Percentiles rank a stretch among this genome's conserved stretches.
These are phyloP conservation scores for Tribolium freemani DNA, from an alignment of 2,888 invertebrate genomes.

Conservation along the genomic window DNA sequence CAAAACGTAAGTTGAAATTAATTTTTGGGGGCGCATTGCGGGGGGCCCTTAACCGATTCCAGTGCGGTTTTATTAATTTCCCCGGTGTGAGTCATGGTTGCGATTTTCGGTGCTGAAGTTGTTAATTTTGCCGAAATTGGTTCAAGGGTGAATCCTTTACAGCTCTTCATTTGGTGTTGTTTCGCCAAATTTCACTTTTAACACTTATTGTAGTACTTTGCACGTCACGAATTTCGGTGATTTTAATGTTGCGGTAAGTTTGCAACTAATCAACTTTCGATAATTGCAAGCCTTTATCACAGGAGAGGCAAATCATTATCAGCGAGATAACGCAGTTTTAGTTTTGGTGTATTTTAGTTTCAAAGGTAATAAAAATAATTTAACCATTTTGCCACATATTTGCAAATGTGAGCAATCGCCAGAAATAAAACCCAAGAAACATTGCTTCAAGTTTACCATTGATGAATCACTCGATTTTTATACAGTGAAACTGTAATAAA, in stretches of 20 bases:
- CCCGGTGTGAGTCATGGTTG: background rate
- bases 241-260: too few relatives aligned
- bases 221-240: too few relatives aligned
- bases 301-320: too few relatives aligned
- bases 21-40: background rate
- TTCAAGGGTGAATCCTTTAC: background rate
- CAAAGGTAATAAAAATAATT: too few relatives aligned
- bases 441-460: background rate
- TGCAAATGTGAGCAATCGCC: background rate
- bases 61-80: background rate
- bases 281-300: too few relatives aligned
- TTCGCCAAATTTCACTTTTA: too few relatives aligned
- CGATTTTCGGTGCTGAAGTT: background rate
- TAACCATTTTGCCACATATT: too few relatives aligned
- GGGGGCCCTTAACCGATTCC: too few relatives aligned
- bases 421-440: background rate
- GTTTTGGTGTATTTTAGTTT: background rate
- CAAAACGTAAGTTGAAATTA: conserved; percentile 57
- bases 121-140: background rate
- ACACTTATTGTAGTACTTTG: too few relatives aligned
- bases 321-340: too few relatives aligned
- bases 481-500: background rate
- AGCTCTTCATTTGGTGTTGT: background rate
- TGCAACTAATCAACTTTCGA: too few relatives aligned
- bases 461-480: too few relatives aligned